phyloP scores from a whole-genome alignment of 2,797 vertebrate genomes.

The Pseudochaenichthys georgianus region DNA sequence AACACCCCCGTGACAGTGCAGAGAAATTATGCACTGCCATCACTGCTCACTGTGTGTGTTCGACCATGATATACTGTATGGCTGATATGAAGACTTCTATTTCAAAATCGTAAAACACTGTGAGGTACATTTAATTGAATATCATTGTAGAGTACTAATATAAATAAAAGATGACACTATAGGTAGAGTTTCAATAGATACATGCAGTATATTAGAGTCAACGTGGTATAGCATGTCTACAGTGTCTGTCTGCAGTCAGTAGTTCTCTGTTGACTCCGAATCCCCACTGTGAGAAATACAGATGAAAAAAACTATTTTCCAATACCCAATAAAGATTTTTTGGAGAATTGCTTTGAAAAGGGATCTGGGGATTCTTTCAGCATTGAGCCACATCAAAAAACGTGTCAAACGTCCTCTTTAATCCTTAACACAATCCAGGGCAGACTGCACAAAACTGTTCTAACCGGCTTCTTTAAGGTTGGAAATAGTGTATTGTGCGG shows the following conservation, averaged over 20 bases:
- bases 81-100: too few relatives aligned
- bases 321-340: neutral
- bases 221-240: neutral
- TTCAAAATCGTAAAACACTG: neutral
- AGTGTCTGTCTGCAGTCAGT: neutral
- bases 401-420: neutral
- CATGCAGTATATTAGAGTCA: neutral
- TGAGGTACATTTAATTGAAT: neutral
- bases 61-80: too few relatives aligned
- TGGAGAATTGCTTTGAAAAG: neutral
- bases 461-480: neutral
- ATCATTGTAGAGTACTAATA: neutral
- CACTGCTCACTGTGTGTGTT: too few relatives aligned
- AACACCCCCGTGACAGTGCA: too few relatives aligned
- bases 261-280: neutral
- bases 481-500: neutral
- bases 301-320: slow-evolving; percentile 12
- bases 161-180: neutral
- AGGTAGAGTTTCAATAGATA: neutral
- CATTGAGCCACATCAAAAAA: neutral
- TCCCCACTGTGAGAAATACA: neutral
- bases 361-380: neutral
- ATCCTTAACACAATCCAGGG: neutral
- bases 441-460: neutral
- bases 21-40: too few relatives aligned